These are phyloP conservation scores for Pyrochroa serraticornis DNA, from an alignment of 2,888 invertebrate genomes.

Conservation along the genomic window DNA sequence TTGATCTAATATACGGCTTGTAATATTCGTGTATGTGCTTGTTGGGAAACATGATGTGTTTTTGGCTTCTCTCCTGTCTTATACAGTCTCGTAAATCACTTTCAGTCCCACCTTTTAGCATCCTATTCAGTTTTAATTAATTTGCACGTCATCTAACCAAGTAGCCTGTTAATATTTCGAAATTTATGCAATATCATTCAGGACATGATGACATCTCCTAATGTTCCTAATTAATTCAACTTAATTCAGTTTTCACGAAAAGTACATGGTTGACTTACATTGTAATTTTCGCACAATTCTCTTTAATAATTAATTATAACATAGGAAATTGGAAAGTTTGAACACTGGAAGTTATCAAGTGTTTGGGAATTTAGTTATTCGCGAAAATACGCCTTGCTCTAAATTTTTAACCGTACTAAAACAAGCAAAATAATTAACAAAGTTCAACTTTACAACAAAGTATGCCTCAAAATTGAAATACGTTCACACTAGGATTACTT, in stretches of 20 bases:
- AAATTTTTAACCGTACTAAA: too few relatives aligned
- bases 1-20: constrained; percentile 31
- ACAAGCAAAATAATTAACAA: too few relatives aligned
- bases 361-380: too few relatives aligned
- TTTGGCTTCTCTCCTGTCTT: constrained; percentile 22
- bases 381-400: too few relatives aligned
- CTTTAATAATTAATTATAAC: constrained; percentile 12
- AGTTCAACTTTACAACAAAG: too few relatives aligned
- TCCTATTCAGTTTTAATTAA: constrained; percentile 29
- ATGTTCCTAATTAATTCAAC: constrained; percentile 18
- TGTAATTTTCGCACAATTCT: not conserved
- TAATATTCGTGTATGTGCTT: constrained; percentile 30
- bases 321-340: not conserved
- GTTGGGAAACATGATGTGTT: not conserved
- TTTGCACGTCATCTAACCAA: constrained; percentile 21
- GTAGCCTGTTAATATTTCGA: constrained; percentile 27
- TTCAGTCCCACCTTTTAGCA: constrained; percentile 24
- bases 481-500: too few relatives aligned
- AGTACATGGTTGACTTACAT: too few relatives aligned
- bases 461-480: too few relatives aligned
- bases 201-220: constrained; percentile 4
- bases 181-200: constrained; percentile 25
- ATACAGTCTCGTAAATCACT: constrained; percentile 25
- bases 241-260: constrained; percentile 10
- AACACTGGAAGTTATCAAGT: not conserved